Evolutionary conservation across 2,797 vertebrate species (phyloP).

Genomic region (Crenuchus spilurus): DNA sequence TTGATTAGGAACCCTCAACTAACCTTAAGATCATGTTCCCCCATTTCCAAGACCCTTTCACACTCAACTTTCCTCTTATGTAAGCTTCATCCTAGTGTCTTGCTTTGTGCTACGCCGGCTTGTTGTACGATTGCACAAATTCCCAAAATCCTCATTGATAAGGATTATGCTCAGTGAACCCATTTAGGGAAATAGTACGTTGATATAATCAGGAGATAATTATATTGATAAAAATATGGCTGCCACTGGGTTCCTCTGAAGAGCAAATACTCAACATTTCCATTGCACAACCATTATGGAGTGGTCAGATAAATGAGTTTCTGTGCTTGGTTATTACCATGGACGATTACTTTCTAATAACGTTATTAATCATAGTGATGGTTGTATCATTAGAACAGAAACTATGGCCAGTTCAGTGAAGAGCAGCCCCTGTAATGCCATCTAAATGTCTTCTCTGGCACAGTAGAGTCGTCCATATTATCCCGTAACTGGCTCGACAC

Average conservation of each 20-base stretch:
- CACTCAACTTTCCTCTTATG: neutral
- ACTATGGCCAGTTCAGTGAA: conserved; percentile 18
- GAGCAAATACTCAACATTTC: neutral
- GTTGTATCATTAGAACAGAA: neutral
- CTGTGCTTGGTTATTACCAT: neutral
- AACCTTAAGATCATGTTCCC: conserved; percentile 38
- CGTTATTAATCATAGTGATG: neutral
- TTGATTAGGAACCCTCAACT: neutral
- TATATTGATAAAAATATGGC: neutral
- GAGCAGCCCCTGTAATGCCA: conserved; percentile 1
- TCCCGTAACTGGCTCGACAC: conserved; percentile 33
- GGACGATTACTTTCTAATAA: conserved; percentile 9
- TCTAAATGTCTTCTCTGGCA: conserved; percentile 38
- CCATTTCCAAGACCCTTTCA: conserved; percentile 15
- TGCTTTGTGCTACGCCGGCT: neutral
- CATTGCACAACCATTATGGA: neutral
- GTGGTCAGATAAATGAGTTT: neutral
- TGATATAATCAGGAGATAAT: conserved; percentile 15
- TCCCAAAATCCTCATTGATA: conserved; percentile 13
- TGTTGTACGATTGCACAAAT: neutral
- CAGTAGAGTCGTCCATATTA: conserved; percentile 24
- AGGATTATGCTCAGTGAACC: neutral
- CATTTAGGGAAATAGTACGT: neutral
- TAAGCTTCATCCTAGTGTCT: neutral
- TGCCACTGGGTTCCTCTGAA: neutral